Evolutionary conservation across 2,888 invertebrate species (phyloP).

Genomic region (Netelia inedita): DNA sequence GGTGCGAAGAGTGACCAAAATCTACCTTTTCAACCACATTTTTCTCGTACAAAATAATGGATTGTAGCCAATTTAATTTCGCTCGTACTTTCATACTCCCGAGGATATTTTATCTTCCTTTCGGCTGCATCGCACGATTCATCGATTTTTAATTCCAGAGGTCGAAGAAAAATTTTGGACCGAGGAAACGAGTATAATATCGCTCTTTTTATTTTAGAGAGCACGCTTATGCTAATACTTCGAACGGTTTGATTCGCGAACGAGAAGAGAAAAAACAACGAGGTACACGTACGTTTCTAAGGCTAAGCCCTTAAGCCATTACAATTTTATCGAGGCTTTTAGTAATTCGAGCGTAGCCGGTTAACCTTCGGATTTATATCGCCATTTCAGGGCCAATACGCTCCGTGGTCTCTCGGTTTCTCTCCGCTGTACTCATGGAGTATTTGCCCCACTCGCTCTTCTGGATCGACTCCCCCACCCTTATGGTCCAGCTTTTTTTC

Average conservation of each 20-base stretch:
- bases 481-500: not conserved
- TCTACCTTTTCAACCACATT: not conserved
- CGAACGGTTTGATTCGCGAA: constrained; percentile 21
- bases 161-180: no score
- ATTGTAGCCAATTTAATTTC: no score
- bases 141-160: no score
- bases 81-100: no score
- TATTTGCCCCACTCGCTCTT: constrained; percentile 49
- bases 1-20: not conserved
- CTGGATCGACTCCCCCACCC: constrained; percentile 51
- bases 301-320: constrained; percentile 64
- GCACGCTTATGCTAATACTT: constrained; percentile 1
- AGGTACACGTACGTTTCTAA: constrained; percentile 41
- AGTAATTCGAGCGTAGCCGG: constrained; percentile 71
- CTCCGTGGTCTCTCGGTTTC: constrained; percentile 37
- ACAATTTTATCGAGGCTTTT: constrained; percentile 70
- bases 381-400: constrained; percentile 71
- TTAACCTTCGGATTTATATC: constrained; percentile 73
- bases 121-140: no score
- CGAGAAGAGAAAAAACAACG: constrained; percentile 18
- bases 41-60: no score
- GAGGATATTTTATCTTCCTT: no score
- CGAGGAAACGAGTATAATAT: no score
- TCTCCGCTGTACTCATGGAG: not conserved
- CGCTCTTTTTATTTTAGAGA: no score